Evolutionary conservation across 2,888 invertebrate species (phyloP).

Genomic region (Drosophila melanosoma): DNA sequence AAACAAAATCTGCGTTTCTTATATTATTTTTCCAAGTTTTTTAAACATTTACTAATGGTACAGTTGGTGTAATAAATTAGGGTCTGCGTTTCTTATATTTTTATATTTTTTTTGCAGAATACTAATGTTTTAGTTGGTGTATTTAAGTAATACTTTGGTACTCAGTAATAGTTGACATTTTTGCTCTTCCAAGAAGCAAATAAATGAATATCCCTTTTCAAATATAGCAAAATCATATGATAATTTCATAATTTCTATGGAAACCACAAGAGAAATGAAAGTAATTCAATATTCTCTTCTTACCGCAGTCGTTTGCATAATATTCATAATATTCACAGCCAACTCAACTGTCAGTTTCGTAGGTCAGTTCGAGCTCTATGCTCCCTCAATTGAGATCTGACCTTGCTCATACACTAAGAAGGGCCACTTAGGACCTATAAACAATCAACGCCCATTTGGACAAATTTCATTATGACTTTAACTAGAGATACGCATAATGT

Average conservation of each 20-base stretch:
- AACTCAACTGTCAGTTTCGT: not conserved
- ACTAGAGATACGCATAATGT: conserved; percentile 56
- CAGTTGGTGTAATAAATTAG: not conserved
- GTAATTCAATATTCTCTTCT: conserved; percentile 13
- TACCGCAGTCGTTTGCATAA: conserved; percentile 42
- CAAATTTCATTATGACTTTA: conserved; percentile 67
- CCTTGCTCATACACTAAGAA: conserved; percentile 21
- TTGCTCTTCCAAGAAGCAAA: not conserved
- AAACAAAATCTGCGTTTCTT: not conserved
- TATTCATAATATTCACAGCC: conserved; percentile 20
- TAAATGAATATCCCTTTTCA: not conserved
- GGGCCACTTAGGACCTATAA: conserved; percentile 58
- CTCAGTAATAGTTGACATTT: not conserved
- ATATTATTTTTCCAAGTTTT: not conserved
- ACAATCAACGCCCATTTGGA: conserved; percentile 62
- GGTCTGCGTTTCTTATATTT: not conserved
- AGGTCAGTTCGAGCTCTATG: conserved; percentile 25
- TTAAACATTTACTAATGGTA: not conserved
- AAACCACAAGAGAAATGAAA: conserved; percentile 8
- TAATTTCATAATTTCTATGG: conserved; percentile 12
- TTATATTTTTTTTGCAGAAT: not conserved
- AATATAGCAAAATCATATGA: not conserved
- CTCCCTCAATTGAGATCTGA: conserved; percentile 1
- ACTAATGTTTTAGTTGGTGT: not conserved
- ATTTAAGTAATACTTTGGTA: too few species aligned